Conservation (phyloP, 2,113 vertebrate genomes). For the Ptilorrhoa leucosticta region DNA sequence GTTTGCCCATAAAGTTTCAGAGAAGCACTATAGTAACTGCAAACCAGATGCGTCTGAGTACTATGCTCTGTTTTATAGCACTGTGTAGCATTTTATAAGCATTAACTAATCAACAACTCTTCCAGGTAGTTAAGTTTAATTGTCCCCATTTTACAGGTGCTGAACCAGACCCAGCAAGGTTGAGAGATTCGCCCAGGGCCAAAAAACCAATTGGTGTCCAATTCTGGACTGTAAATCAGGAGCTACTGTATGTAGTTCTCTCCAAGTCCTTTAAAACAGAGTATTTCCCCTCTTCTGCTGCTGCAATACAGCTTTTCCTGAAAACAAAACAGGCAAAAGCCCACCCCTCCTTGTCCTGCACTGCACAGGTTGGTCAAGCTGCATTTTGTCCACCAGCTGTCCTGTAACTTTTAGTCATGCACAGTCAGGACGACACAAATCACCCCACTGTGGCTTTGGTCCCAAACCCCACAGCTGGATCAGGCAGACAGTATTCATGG, state of each 20-base stretch:
- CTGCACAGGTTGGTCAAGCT: not conserved
- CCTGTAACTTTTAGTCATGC: not conserved
- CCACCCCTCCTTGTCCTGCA: not conserved
- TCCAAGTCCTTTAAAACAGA: not conserved
- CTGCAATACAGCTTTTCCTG: not conserved
- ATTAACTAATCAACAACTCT: constrained; percentile 46
- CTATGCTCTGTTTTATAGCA: constrained; percentile 16
- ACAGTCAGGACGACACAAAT: not conserved
- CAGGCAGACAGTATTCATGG: not conserved
- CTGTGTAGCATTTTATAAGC: constrained; percentile 24
- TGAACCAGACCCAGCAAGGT: not conserved
- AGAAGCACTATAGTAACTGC: not conserved
- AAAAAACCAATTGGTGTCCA: not conserved
- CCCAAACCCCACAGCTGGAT: not conserved
- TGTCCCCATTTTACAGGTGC: constrained; percentile 28
- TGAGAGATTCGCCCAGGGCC: not conserved
- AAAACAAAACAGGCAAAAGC: not conserved
- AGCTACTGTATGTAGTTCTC: not conserved
- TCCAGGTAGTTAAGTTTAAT: constrained; percentile 46
- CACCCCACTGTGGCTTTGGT: not conserved
- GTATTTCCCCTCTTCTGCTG: not conserved
- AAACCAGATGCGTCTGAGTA: constrained; percentile 7
- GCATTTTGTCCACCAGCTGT: not conserved
- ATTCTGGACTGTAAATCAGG: not conserved
- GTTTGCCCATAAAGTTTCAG: not conserved